Conservation (phyloP, 1,140 invertebrate species). For the Neotoxoptera formosana region DNA sequence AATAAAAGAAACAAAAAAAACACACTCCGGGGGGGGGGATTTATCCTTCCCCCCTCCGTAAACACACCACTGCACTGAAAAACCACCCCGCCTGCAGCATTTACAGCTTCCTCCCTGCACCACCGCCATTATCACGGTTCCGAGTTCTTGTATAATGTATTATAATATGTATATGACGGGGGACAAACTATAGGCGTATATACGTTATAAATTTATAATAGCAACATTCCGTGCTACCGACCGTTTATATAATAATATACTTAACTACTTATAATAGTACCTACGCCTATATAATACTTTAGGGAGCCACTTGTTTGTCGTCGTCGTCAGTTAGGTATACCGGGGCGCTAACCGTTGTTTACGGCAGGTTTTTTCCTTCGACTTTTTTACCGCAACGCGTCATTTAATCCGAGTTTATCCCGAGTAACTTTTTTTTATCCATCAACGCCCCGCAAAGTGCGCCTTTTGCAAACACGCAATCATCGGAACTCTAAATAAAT, state of each 20-base stretch:
- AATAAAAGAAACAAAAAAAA: no score
- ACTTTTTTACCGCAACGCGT: background rate
- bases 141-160: background rate
- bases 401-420: background rate
- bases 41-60: no score
- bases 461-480: background rate
- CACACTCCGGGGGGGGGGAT: no score
- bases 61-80: background rate
- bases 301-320: background rate
- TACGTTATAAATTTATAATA: background rate
- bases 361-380: background rate
- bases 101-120: background rate
- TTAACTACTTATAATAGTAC: background rate
- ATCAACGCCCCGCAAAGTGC: background rate
- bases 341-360: background rate
- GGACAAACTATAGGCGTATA: background rate
- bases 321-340: background rate
- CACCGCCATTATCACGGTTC: background rate
- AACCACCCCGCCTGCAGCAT: background rate
- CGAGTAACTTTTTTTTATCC: background rate
- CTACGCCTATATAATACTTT: slow-evolving; percentile 9
- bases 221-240: background rate
- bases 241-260: background rate
- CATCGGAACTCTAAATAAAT: background rate
- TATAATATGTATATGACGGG: background rate